Evolutionary conservation across 2,113 vertebrate genomes (phyloP), one percentile per base, ranked within the genome.

Genomic region (Salvelinus fontinalis): DNA sequence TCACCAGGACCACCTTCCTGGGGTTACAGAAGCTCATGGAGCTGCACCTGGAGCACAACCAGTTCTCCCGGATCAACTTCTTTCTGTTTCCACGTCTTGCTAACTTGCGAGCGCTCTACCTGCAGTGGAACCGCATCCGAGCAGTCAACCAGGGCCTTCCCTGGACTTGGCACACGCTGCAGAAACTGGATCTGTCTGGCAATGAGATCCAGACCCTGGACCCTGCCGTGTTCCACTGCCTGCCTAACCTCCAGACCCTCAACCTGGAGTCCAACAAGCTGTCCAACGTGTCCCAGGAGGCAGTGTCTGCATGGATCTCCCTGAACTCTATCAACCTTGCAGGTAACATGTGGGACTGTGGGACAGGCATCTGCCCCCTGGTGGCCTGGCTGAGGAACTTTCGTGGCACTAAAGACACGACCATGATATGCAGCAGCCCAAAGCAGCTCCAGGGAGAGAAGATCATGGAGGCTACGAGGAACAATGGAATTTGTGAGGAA

Each of bases 221-320:
- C 79, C 96, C 97, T 0, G 96, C 96, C 67, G 98, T 97, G 27
- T 99, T 98, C 87, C 97, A 97, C 86, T 98, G 97, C 85, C 94
- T 99, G 75, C 98, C 97, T 81, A 99, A 99, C 85, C 93, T 99
- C 84, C 97, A 99, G 65, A 96, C 97, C 78, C 94, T 99, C 51
- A 99, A 99, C 84, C 86, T 99, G 93, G 97, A 99, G 91, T 99
- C 98, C 89, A 99, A 99, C 92, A 99, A 98, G 81, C 93, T 99
- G 73, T 97, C 97, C 81, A 99, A 99, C 64, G 93, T 99, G 85
- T 97, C 97, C 34, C 96, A 97, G 88, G 97, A 99, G 85, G 96
- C 96, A 16, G 95, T 97, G 90, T 95, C 94, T 18, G 95, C 97
- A 0, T 99, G 98, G 98, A 97, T 97, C 89, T 99, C 98, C 0